Evolutionary conservation across 2,797 vertebrate genomes (phyloP).

Genomic region (Leuciscus waleckii): DNA sequence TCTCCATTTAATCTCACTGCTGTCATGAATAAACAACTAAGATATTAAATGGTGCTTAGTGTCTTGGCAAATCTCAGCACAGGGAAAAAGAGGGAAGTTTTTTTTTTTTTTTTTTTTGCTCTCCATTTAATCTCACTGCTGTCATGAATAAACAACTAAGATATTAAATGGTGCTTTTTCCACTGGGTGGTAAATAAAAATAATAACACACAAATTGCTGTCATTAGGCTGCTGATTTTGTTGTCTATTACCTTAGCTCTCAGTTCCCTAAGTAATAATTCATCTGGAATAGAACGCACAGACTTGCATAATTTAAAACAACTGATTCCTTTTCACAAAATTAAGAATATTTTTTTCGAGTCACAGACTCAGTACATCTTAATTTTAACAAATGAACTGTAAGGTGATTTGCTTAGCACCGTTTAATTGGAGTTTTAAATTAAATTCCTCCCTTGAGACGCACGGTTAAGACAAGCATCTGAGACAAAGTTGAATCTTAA

Average conservation of each 20-base stretch:
- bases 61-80: too few species aligned
- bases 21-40: neutral
- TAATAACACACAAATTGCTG: neutral
- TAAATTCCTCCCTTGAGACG: slow-evolving; percentile 25
- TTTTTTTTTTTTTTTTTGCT: neutral
- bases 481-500: slow-evolving; percentile 12
- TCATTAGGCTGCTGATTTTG: neutral
- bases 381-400: slow-evolving; percentile 31
- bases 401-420: slow-evolving; percentile 13
- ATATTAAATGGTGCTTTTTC: neutral
- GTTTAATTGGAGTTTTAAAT: slow-evolving; percentile 34
- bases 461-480: slow-evolving; percentile 36
- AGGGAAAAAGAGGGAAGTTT: too few species aligned
- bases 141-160: neutral
- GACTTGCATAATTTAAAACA: slow-evolving; percentile 7
- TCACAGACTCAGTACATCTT: slow-evolving; percentile 3
- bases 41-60: neutral
- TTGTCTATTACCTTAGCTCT: neutral
- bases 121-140: neutral
- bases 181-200: neutral
- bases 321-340: neutral
- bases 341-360: neutral
- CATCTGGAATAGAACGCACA: neutral
- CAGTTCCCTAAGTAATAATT: neutral
- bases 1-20: neutral